Base-by-base conservation (phyloP, 2,797 vertebrate genomes). In the Chrosomus eos region DNA sequence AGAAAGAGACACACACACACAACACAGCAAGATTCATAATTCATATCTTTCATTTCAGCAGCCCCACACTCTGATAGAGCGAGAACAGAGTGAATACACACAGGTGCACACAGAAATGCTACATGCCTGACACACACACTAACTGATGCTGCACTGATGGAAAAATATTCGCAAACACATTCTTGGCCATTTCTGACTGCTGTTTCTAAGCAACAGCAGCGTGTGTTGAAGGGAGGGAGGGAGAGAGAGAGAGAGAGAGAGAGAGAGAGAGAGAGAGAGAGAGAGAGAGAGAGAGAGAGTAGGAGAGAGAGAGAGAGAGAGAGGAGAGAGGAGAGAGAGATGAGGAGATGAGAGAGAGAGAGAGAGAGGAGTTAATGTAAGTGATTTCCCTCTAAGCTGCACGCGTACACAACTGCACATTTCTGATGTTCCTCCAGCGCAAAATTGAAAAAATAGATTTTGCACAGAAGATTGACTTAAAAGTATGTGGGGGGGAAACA, bases 171-270 rank as follows among this genome's bases (percentile, higher is more conserved):
- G 77, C 90, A 92, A 85, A 92, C 91, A 85, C 28, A 90, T 87
- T 87, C 88, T 87, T 74, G 92, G 88, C 89, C 84, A 90, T 87
- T 92, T 91, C 91, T 87, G 84, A 89, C 89, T 92, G 83, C 87
- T 89, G 94, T 95, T 95, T 85, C 95, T 92, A 94, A 94, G 94
- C 93, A 95, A 95, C 94, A 89, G 76, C 16, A 11, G 60, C 38
- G 7, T 33, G 21, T 26, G 80, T 31, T 76, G 28, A 72, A 38
- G 74, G 18, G 33, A 45, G 43, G 45, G 67, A 76, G 31, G 33
- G 73, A 43, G n/a, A n/a, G n/a, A n/a, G n/a, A n/a, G n/a, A n/a
- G n/a, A n/a, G n/a, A n/a, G n/a, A n/a, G n/a, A n/a, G n/a, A n/a
- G n/a, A n/a, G n/a, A n/a, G n/a, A n/a, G n/a, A n/a, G n/a, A n/a